Evolutionary conservation across 2,888 invertebrate species (phyloP).

Genomic region (Agrotis ipsilon): DNA sequence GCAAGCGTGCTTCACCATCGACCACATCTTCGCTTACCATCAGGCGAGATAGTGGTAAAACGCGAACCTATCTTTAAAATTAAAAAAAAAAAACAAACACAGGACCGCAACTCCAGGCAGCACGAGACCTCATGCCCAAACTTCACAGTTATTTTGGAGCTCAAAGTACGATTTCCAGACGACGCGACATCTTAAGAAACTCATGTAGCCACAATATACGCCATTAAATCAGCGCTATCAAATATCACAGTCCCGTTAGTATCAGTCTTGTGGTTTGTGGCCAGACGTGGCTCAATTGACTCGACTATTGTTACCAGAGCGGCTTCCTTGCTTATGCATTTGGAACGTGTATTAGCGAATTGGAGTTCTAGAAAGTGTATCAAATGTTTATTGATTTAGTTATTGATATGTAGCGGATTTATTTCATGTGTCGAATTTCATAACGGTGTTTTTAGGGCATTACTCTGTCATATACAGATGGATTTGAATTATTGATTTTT

Average conservation of each 20-base stretch:
- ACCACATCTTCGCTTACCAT: too few relatives aligned
- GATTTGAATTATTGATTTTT: too few relatives aligned
- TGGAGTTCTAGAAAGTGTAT: slow-evolving; percentile 48
- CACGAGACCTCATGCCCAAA: too few relatives aligned
- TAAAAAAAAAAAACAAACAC: too few relatives aligned
- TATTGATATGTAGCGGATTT: slow-evolving; percentile 1
- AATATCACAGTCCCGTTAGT: slow-evolving; percentile 56
- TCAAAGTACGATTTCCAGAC: too few relatives aligned
- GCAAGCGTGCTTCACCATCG: too few relatives aligned
- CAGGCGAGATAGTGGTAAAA: too few relatives aligned
- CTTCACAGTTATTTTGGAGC: too few relatives aligned
- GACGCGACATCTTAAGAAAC: not conserved
- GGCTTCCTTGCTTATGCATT: slow-evolving; percentile 55
- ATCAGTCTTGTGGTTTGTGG: slow-evolving; percentile 63
- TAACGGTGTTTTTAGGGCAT: not conserved
- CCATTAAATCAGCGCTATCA: slow-evolving; percentile 49
- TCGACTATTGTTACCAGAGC: slow-evolving; percentile 55
- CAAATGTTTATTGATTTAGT: slow-evolving; percentile 32
- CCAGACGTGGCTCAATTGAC: slow-evolving; percentile 56
- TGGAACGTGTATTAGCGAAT: slow-evolving; percentile 52
- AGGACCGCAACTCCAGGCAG: too few relatives aligned
- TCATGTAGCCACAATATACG: slow-evolving; percentile 29
- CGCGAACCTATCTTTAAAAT: too few relatives aligned
- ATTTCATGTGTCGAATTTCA: slow-evolving; percentile 4
- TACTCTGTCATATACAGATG: too few relatives aligned